phyloP scores from a whole-genome alignment of 1,140 invertebrate genomes.

The Meloidogyne hapla region DNA sequence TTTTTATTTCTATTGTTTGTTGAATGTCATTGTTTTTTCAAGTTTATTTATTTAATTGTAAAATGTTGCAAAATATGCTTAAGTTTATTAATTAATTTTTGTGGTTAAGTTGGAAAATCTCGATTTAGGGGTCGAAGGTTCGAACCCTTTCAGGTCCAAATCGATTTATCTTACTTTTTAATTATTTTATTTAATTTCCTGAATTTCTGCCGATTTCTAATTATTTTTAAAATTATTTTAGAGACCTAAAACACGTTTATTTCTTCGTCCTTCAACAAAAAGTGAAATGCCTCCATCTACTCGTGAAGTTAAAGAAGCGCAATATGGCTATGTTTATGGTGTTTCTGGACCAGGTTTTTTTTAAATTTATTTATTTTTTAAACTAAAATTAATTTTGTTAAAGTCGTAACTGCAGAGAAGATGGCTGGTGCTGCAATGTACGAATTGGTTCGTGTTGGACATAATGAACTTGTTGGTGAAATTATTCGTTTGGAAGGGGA shows the following conservation, averaged over 20 bases:
- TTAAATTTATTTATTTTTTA: slow-evolving; percentile 16
- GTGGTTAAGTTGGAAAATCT: too few species aligned
- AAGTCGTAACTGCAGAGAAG: slow-evolving; percentile 96
- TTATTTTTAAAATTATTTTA: not conserved
- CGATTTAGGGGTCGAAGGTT: too few species aligned
- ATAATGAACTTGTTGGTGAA: slow-evolving; percentile 95
- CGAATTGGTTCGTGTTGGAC: slow-evolving; percentile 96
- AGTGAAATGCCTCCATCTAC: slow-evolving; percentile 38
- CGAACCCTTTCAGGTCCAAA: too few species aligned
- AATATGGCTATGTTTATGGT: slow-evolving; percentile 90
- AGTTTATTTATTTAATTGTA: too few species aligned
- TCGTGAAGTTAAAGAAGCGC: slow-evolving; percentile 75
- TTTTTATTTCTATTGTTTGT: not conserved
- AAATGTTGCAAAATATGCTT: too few species aligned
- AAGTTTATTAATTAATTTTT: too few species aligned
- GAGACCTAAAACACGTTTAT: slow-evolving; percentile 8
- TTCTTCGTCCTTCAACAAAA: not conserved
- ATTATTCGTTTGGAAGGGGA: slow-evolving; percentile 98
- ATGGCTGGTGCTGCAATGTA: slow-evolving; percentile 99
- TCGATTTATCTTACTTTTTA: too few species aligned
- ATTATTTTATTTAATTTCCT: not conserved
- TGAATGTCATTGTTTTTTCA: too few species aligned
- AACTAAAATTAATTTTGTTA: slow-evolving; percentile 45
- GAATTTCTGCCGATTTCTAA: too few species aligned
- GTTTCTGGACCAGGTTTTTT: slow-evolving; percentile 83